Evolutionary conservation across 1,140 invertebrate species (phyloP).

Genomic region (Myzus persicae): DNA sequence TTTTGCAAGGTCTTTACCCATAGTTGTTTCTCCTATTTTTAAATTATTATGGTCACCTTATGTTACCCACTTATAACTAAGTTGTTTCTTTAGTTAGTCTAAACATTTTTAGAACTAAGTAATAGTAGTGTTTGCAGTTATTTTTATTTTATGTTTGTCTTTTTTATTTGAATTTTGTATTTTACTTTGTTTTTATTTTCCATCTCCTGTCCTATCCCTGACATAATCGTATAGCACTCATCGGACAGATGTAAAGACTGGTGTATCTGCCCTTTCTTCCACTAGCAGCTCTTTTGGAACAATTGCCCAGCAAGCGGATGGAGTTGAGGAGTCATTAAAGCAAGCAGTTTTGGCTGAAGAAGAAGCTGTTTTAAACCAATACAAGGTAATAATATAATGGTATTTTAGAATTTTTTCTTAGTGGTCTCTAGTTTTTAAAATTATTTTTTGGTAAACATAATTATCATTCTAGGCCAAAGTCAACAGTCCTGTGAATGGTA

Average conservation of each 20-base stretch:
- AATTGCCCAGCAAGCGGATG: constrained; percentile 73
- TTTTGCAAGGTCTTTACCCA: background rate
- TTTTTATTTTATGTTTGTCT: constrained; percentile 48
- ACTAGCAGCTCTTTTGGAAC: constrained; percentile 87
- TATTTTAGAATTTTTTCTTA: background rate
- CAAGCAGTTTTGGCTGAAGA: constrained; percentile 92
- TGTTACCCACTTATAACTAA: background rate
- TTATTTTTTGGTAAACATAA: background rate
- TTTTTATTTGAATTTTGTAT: constrained; percentile 52
- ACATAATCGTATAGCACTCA: constrained; percentile 69
- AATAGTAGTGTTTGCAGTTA: constrained; percentile 26
- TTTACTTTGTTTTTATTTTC: constrained; percentile 61
- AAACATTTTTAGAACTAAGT: constrained; percentile 21
- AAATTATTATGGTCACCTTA: background rate
- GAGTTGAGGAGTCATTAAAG: constrained; percentile 84
- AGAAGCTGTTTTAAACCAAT: constrained; percentile 92
- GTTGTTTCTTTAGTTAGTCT: background rate
- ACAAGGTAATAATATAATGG: constrained; percentile 75
- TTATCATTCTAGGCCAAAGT: constrained; percentile 74
- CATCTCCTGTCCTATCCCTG: constrained; percentile 17
- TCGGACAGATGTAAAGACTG: constrained; percentile 87
- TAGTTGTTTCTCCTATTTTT: background rate
- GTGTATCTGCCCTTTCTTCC: constrained; percentile 86
- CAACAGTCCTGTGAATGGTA: constrained; percentile 73
- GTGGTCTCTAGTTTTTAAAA: background rate